Conservation (phyloP, 2,888 invertebrate genomes). For the Pharmacophagus antenor region DNA sequence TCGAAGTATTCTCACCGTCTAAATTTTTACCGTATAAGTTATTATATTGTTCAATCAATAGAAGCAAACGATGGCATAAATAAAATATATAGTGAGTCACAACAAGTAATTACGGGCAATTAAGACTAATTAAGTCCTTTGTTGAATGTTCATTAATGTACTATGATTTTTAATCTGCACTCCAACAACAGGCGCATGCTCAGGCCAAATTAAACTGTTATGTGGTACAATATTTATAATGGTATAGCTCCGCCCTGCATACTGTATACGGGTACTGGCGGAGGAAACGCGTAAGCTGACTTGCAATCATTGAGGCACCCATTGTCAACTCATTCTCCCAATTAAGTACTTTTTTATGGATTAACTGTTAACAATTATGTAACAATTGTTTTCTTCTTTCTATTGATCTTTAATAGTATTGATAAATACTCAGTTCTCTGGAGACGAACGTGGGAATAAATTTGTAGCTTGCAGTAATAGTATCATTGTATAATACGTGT, state of each 20-base stretch:
- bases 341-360: constrained; percentile 21
- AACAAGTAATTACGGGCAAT: constrained; percentile 45
- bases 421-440: background rate
- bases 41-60: constrained; percentile 25
- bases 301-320: constrained; percentile 59
- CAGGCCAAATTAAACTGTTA: constrained; percentile 56
- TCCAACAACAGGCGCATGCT: constrained; percentile 42
- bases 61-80: constrained; percentile 30
- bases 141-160: constrained; percentile 49
- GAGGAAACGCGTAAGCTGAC: constrained; percentile 61
- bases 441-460: background rate
- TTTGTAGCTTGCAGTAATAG: background rate
- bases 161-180: constrained; percentile 51
- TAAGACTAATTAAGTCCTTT: constrained; percentile 43
- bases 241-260: constrained; percentile 38
- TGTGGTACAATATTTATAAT: constrained; percentile 61
- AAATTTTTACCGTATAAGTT: constrained; percentile 2
- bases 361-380: constrained; percentile 17
- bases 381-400: constrained; percentile 21
- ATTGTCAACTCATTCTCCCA: constrained; percentile 46
- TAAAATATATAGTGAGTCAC: constrained; percentile 39
- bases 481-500: background rate
- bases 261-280: constrained; percentile 34
- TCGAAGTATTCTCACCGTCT: constrained; percentile 6
- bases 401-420: constrained; percentile 10